phyloP scores from a whole-genome alignment of 2,797 vertebrate genomes.

The Coregonus sp. region DNA sequence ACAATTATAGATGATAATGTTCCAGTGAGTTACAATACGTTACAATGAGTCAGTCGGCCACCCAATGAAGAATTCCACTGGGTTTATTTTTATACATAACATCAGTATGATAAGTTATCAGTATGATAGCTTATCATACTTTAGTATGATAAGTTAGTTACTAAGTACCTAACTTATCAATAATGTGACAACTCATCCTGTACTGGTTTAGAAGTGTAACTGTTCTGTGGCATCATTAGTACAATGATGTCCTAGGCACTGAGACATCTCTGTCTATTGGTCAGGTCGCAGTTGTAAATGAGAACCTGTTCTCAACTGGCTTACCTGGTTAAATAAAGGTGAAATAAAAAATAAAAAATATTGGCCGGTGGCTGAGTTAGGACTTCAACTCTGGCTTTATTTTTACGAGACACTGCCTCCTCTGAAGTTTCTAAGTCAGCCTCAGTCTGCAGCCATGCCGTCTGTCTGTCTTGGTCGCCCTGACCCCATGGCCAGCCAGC shows the following conservation, averaged over 20 bases:
- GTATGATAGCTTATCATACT: background rate
- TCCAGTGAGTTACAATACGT: background rate
- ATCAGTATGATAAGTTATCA: background rate
- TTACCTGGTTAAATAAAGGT: too few relatives aligned
- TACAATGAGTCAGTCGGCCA: background rate
- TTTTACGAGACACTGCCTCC: conserved; percentile 1
- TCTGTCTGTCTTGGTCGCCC: background rate
- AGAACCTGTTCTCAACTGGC: too few relatives aligned
- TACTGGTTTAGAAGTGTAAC: background rate
- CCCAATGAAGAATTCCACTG: background rate
- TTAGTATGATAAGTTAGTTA: background rate
- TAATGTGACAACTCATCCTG: background rate
- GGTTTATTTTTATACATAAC: background rate
- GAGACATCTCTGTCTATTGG: background rate
- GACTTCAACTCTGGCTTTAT: conserved; percentile 16
- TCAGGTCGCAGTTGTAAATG: too few relatives aligned
- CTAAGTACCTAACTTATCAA: background rate
- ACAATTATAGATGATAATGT: background rate
- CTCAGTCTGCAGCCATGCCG: background rate
- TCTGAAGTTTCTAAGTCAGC: conserved; percentile 27
- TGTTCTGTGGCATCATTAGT: background rate
- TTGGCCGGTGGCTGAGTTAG: background rate
- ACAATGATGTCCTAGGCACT: background rate
- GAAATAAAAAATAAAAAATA: too few relatives aligned
- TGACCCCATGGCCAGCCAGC: conserved; percentile 8